These are phyloP conservation scores for Venturia canescens DNA, from an alignment of 1,140 invertebrate species.

Conservation along the genomic window DNA sequence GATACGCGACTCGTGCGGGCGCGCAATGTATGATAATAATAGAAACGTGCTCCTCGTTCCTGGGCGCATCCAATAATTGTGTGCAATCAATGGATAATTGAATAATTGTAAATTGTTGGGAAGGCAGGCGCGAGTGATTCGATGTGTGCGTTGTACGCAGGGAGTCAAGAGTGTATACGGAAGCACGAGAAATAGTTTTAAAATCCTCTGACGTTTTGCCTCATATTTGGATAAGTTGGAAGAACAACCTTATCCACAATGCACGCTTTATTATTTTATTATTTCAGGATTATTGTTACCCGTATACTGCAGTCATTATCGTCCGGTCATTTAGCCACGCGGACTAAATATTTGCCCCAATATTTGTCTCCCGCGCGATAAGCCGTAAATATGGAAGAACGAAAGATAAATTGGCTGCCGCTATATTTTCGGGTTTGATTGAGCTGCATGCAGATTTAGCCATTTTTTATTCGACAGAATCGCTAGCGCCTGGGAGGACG, in stretches of 20 bases:
- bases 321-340: neutral
- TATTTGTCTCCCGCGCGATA: neutral
- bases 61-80: neutral
- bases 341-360: neutral
- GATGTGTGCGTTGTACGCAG: neutral
- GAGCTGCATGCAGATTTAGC: neutral
- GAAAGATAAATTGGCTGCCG: too few relatives aligned
- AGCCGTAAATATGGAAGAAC: too few relatives aligned
- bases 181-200: neutral
- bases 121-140: neutral
- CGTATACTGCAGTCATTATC: neutral
- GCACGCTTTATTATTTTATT: neutral
- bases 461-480: neutral
- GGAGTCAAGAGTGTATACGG: neutral
- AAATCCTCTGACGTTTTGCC: neutral
- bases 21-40: neutral
- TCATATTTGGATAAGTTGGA: neutral
- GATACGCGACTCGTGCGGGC: neutral
- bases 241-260: neutral
- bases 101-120: constrained; percentile 12
- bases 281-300: neutral
- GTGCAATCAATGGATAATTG: constrained; percentile 23
- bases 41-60: neutral
- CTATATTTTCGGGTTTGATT: neutral
- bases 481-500: neutral